Conservation (phyloP, 2,113 vertebrate genomes). For the Dinomys branickii region DNA sequence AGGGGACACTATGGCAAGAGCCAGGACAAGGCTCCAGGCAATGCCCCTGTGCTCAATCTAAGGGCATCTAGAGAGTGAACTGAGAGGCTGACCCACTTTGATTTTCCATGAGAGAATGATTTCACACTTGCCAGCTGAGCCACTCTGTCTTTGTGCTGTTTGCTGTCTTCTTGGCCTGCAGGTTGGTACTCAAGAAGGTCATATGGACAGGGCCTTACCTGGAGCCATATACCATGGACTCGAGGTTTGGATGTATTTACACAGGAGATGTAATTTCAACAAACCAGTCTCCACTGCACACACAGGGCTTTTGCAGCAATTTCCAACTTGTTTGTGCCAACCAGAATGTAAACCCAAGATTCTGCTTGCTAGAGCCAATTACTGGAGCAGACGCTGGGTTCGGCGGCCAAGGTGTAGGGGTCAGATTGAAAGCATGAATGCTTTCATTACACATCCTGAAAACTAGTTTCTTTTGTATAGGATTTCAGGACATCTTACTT, state of each 20-base stretch:
- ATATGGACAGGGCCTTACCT: background rate
- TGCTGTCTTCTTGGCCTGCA: background rate
- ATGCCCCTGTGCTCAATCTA: background rate
- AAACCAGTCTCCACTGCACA: conserved; percentile 64
- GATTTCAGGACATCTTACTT: background rate
- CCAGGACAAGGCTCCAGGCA: background rate
- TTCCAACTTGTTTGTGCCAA: conserved; percentile 64
- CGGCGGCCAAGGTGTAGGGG: background rate
- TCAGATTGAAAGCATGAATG: background rate
- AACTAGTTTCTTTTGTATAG: background rate
- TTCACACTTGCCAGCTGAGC: background rate
- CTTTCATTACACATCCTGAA: background rate
- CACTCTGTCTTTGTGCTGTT: background rate
- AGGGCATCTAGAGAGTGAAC: background rate
- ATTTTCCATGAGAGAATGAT: background rate
- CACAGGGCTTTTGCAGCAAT: conserved; percentile 65
- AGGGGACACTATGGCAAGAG: background rate
- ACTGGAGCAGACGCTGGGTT: background rate
- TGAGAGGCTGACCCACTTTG: background rate
- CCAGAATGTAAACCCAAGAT: background rate
- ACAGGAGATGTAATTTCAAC: conserved; percentile 63
- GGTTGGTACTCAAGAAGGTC: conserved; percentile 44
- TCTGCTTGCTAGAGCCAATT: conserved; percentile 17
- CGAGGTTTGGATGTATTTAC: conserved; percentile 60
- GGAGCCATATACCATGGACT: conserved; percentile 34